Conservation (phyloP, 2,113 vertebrate species). For the Phalacrocorax aristotelis region DNA sequence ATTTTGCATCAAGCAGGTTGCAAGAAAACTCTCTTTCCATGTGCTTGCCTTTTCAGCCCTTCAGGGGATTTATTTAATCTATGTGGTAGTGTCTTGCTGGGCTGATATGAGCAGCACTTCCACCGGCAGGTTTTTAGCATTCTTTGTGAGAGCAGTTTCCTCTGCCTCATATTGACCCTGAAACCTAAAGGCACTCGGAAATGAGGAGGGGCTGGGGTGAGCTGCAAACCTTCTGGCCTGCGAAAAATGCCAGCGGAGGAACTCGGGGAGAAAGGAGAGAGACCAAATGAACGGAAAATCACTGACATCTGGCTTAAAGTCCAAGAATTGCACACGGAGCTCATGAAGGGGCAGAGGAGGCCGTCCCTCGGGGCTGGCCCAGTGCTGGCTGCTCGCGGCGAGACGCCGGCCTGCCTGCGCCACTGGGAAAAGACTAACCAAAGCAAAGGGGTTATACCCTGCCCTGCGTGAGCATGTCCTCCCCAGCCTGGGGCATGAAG, state of each 20-base stretch:
- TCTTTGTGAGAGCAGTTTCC: background rate
- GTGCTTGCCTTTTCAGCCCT: background rate
- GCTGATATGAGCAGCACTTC: background rate
- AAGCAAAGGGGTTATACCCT: rapidly evolving
- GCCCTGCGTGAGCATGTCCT: rapidly evolving
- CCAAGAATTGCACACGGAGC: background rate
- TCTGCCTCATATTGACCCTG: background rate
- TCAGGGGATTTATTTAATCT: slow-evolving; percentile 24
- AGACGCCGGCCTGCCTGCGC: background rate
- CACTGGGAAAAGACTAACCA: rapidly evolving
- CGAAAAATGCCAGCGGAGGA: background rate
- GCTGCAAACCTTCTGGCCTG: background rate
- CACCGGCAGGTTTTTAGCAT: background rate
- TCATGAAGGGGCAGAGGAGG: background rate
- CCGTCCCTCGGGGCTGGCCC: rapidly evolving
- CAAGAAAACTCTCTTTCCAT: background rate
- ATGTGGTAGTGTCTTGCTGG: background rate
- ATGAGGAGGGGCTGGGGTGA: background rate
- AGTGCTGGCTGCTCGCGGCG: background rate
- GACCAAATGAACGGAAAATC: slow-evolving; percentile 25
- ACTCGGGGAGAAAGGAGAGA: background rate
- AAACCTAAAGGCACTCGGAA: background rate
- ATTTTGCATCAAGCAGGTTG: background rate
- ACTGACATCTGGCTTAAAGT: slow-evolving; percentile 54
- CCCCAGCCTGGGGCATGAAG: background rate